phyloP scores from a whole-genome alignment of 2,113 vertebrate genomes.

The Sialia sialis region DNA sequence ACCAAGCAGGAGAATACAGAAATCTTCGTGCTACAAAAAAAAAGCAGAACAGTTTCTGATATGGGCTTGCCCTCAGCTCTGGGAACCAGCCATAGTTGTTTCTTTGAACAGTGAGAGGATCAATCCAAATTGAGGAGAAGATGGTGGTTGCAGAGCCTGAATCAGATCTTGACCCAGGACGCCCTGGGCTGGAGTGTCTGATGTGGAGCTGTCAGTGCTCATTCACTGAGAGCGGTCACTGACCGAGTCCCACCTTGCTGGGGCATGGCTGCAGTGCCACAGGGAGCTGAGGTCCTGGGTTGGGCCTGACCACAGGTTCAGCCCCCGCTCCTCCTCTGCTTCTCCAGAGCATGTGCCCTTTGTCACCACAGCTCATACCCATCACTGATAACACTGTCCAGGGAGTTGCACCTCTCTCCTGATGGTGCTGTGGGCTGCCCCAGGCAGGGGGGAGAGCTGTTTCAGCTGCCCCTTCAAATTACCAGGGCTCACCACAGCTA shows the following conservation, averaged over 20 bases:
- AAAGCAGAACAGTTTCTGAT: neutral
- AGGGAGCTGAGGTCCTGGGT: fast-evolving
- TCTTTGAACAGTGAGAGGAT: neutral
- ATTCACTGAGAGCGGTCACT: fast-evolving
- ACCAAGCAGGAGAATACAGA: neutral
- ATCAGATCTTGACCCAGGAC: neutral
- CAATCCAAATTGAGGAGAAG: neutral
- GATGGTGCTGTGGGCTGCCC: neutral
- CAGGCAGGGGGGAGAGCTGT: neutral
- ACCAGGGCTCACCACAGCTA: neutral
- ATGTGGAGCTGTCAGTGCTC: neutral
- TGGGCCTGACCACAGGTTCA: neutral
- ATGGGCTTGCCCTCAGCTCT: neutral
- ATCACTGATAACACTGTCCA: neutral
- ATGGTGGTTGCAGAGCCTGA: neutral
- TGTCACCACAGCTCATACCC: neutral
- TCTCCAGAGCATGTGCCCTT: neutral
- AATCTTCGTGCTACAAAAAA: neutral
- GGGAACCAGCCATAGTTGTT: neutral
- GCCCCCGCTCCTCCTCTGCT: neutral
- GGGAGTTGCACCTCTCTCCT: neutral
- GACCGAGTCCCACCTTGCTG: fast-evolving
- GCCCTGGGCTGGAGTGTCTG: neutral
- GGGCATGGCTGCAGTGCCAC: neutral
- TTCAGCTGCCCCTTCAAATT: neutral